These are phyloP conservation scores for Troides aeacus DNA, from an alignment of 2,888 invertebrate species.

Conservation along the genomic window DNA sequence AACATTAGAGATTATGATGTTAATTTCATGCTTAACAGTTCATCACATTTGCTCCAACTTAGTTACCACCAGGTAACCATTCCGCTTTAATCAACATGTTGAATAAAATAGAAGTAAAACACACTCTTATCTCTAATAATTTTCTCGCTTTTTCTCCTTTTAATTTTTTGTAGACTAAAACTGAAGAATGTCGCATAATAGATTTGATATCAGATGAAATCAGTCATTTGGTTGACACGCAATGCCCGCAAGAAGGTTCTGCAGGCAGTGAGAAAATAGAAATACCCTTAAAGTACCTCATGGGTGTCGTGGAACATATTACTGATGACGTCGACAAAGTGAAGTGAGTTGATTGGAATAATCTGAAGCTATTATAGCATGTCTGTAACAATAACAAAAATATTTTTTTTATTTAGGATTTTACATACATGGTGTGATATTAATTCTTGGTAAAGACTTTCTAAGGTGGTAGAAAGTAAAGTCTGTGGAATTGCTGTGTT, in stretches of 20 bases:
- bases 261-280: constrained; percentile 49
- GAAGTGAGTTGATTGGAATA: constrained; percentile 51
- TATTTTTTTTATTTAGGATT: no score
- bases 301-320: constrained; percentile 58
- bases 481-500: no score
- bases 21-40: no score
- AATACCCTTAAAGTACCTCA: constrained; percentile 59
- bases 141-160: neutral
- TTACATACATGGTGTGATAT: no score
- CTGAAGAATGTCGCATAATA: constrained; percentile 61
- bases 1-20: no score
- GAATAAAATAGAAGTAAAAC: no score
- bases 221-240: constrained; percentile 53
- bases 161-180: constrained; percentile 51
- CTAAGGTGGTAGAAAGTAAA: no score
- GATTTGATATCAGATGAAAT: constrained; percentile 67
- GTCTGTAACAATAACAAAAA: neutral
- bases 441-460: no score
- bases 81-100: no score
- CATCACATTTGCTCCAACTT: no score
- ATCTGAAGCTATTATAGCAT: no score
- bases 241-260: constrained; percentile 36
- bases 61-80: no score
- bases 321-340: constrained; percentile 60
- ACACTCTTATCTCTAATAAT: neutral